phyloP scores from a whole-genome alignment of 2,888 invertebrate species.

The Oscheius sp. region DNA sequence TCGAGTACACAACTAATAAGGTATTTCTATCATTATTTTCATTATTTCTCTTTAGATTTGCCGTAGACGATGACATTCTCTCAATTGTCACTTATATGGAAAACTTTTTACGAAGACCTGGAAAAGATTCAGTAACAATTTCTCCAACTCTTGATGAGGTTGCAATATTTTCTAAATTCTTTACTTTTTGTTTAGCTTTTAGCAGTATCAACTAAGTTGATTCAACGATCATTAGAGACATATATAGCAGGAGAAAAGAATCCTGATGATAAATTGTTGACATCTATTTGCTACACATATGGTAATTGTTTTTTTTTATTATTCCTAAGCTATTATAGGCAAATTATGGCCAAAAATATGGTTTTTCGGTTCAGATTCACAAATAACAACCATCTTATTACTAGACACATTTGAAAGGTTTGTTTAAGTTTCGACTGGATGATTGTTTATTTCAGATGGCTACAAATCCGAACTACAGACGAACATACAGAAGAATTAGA shows the following conservation, averaged over 20 bases:
- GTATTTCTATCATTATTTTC: background rate
- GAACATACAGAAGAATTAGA: slow-evolving; percentile 11
- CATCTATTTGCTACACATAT: slow-evolving; percentile 19
- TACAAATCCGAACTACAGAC: background rate
- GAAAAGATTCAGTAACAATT: background rate
- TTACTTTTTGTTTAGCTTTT: background rate
- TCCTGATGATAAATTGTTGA: background rate
- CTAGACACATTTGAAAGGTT: slow-evolving; percentile 1
- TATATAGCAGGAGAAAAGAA: background rate
- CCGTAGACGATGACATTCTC: slow-evolving; percentile 19
- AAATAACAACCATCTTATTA: slow-evolving; percentile 1
- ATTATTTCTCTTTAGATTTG: slow-evolving; percentile 8
- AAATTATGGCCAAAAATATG: background rate
- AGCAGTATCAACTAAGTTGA: background rate
- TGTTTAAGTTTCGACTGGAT: background rate
- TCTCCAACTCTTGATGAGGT: background rate
- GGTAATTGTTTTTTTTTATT: background rate
- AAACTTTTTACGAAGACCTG: background rate
- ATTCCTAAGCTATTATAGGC: background rate
- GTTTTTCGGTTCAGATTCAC: slow-evolving; percentile 9
- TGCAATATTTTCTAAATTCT: background rate
- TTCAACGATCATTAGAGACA: background rate
- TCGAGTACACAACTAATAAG: slow-evolving; percentile 16
- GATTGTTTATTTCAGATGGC: slow-evolving; percentile 4
- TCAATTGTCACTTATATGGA: slow-evolving; percentile 17